These are phyloP conservation scores for Coelinius sp. DNA, from an alignment of 2,888 invertebrate genomes.

Conservation along the genomic window DNA sequence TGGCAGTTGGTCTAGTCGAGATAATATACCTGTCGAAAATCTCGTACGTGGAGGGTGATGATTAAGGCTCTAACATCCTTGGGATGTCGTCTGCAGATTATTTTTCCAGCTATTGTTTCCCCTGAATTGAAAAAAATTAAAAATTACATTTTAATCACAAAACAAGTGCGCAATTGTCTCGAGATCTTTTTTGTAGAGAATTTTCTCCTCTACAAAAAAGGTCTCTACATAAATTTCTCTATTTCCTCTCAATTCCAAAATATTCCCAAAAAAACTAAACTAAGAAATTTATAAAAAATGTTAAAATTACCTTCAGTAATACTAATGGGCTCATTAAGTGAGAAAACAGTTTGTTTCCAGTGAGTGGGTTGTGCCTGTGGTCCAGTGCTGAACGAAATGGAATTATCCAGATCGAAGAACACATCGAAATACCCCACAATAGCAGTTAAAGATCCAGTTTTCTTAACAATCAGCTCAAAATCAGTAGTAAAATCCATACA, in stretches of 20 bases:
- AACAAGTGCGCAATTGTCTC: too few relatives aligned
- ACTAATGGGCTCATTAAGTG: slow-evolving; percentile 80
- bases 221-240: too few relatives aligned
- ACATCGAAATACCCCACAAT: slow-evolving; percentile 94
- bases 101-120: slow-evolving; percentile 76
- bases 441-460: slow-evolving; percentile 82
- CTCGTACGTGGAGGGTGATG: slow-evolving; percentile 76
- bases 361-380: slow-evolving; percentile 85
- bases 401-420: slow-evolving; percentile 81
- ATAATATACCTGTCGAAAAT: slow-evolving; percentile 64
- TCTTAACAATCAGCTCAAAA: slow-evolving; percentile 78
- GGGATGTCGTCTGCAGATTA: slow-evolving; percentile 82
- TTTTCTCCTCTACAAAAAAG: slow-evolving; percentile 3
- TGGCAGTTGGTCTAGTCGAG: slow-evolving; percentile 58
- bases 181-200: too few relatives aligned
- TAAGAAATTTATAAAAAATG: background rate
- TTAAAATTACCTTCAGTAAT: slow-evolving; percentile 77
- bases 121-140: slow-evolving; percentile 67
- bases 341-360: slow-evolving; percentile 96
- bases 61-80: slow-evolving; percentile 83
- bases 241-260: too few relatives aligned
- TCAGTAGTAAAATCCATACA: slow-evolving; percentile 81
- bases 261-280: background rate
- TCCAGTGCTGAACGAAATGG: slow-evolving; percentile 83
- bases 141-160: background rate